Conservation (phyloP, 2,888 invertebrate species). For the Capitulum mitella region DNA sequence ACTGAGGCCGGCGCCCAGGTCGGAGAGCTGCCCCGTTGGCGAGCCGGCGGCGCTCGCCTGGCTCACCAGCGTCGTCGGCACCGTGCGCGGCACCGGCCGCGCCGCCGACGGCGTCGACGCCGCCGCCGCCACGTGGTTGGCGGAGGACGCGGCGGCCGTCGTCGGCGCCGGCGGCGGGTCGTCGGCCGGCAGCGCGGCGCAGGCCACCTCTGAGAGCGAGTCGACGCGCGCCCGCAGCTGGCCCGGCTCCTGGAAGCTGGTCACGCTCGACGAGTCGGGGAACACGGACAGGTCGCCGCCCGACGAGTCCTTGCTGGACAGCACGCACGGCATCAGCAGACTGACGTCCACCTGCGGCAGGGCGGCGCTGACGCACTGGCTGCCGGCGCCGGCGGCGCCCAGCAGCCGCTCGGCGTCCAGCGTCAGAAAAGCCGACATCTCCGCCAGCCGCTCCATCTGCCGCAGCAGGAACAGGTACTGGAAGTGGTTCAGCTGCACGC, state of each 20-base stretch:
- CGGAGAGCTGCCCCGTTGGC: neutral
- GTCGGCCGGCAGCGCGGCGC: slow-evolving; percentile 29
- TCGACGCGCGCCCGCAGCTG: slow-evolving; percentile 31
- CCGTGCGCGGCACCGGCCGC: slow-evolving; percentile 27
- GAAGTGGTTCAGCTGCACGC: slow-evolving; percentile 86
- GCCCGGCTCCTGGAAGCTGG: slow-evolving; percentile 66
- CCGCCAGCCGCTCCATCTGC: slow-evolving; percentile 69
- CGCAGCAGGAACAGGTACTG: slow-evolving; percentile 83
- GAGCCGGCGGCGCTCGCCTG: slow-evolving; percentile 27
- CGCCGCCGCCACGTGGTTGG: slow-evolving; percentile 23
- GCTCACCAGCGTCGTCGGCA: slow-evolving; percentile 28
- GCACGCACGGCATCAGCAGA: slow-evolving; percentile 74
- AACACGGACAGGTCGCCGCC: slow-evolving; percentile 72
- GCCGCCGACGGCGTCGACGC: slow-evolving; percentile 28
- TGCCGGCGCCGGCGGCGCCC: slow-evolving; percentile 44
- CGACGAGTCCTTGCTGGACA: slow-evolving; percentile 63
- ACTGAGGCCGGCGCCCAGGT: slow-evolving; percentile 3
- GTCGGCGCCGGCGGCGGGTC: slow-evolving; percentile 18
- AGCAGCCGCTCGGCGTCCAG: slow-evolving; percentile 67
- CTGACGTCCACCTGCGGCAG: slow-evolving; percentile 79
- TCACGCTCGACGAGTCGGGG: slow-evolving; percentile 75
- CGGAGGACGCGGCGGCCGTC: neutral
- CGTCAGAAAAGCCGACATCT: slow-evolving; percentile 67
- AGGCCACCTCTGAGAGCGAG: slow-evolving; percentile 48
- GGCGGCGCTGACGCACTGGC: slow-evolving; percentile 54